Evolutionary conservation across 1,140 invertebrate species (phyloP), one percentile per base, ranked within the genome.

Genomic region (Leptinotarsa undecemlineata): DNA sequence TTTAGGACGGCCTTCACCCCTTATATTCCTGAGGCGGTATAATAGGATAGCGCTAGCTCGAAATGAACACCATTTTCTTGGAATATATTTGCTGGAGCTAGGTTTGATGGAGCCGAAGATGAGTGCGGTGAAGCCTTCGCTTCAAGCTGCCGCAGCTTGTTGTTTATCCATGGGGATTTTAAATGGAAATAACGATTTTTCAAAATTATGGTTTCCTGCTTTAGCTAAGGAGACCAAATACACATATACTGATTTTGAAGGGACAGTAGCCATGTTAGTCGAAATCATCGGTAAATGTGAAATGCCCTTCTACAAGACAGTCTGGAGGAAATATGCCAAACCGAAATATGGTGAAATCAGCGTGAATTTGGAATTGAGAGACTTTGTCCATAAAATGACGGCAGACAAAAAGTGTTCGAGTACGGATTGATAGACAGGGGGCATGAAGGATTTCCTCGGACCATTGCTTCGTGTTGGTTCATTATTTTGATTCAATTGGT

Each of bases 1-100:
- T 78, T 88, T 99, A 62, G 93, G 94, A 19, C 89, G 92, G 82
- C 96, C 97, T 3, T 86, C 96, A 68, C 92, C 95, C 1, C 87
- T 98, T 33, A 94, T 95, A 83, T 99, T 99, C 82, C 86, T 99
- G 15, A 88, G 97, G 76, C 90, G 86, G 77, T 93, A 86, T 84
- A 87, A 88, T 3, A 91, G 91, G 86, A 87, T 89, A 1, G 88
- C 88, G 6, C 82, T 90, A 83, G 92, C 91, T 13, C 15, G n/a
- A 15, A 23, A 20, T 0, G 63, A 64, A 15, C 63, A 64, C 14
- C 63, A 64, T 33, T 92, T 91, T 67, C 86, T 98, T 83, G 95
- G 95, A 8, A 99, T 99, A 87, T 99, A 97, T 84, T 70, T 82
- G 42, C 91, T 99, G 68, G 97, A 99, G 85, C 85, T 98, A 26